These are phyloP conservation scores for Gobio occitaniae DNA, from an alignment of 2,797 vertebrate genomes.

Conservation along the genomic window DNA sequence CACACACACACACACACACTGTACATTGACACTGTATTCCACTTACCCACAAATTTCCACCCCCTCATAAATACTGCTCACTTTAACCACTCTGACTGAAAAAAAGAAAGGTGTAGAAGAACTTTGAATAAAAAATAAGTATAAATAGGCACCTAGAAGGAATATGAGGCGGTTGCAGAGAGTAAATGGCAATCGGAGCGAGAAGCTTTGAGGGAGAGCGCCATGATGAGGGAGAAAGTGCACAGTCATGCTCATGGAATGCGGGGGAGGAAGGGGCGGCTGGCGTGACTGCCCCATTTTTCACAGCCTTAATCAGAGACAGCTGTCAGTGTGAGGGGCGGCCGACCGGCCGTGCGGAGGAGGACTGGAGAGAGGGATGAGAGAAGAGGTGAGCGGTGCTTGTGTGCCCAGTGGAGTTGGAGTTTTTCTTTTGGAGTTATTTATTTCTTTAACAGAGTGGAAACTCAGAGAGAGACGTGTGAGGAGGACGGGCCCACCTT, in stretches of 20 bases:
- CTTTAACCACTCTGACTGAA: neutral
- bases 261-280: constrained; percentile 71
- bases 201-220: constrained; percentile 35
- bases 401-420: constrained; percentile 52
- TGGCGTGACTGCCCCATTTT: constrained; percentile 84
- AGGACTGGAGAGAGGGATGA: constrained; percentile 27
- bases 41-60: constrained; percentile 29
- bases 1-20: constrained; percentile 32
- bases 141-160: constrained; percentile 30
- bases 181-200: constrained; percentile 53
- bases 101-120: constrained; percentile 4
- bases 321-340: constrained; percentile 81
- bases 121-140: constrained; percentile 51
- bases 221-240: constrained; percentile 75
- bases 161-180: constrained; percentile 47
- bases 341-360: constrained; percentile 58
- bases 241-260: constrained; percentile 84
- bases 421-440: constrained; percentile 29
- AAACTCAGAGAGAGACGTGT: constrained; percentile 56
- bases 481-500: constrained; percentile 67
- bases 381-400: constrained; percentile 37
- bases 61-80: constrained; percentile 20
- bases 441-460: constrained; percentile 60
- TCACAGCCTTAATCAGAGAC: constrained; percentile 85
- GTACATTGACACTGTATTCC: constrained; percentile 40